These are phyloP conservation scores for Rhinopomastus cyanomelas DNA, from an alignment of 2,113 vertebrate species.

Conservation along the genomic window DNA sequence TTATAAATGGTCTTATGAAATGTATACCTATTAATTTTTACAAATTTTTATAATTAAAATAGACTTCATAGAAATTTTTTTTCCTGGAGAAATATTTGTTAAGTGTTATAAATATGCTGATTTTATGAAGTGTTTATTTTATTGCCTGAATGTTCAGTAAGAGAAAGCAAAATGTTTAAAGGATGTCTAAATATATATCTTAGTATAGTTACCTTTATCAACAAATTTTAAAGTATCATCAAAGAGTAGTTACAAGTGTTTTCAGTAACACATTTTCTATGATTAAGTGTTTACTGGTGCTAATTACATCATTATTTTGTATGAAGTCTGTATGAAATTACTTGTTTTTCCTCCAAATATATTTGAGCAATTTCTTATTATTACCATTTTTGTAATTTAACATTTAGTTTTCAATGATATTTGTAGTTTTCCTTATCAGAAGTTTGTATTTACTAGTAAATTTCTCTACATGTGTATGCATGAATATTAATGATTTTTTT, in stretches of 20 bases:
- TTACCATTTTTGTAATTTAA: neutral
- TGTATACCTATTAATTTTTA: neutral
- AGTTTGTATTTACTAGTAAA: neutral
- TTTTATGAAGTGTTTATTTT: neutral
- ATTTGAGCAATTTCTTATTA: neutral
- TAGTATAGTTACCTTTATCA: neutral
- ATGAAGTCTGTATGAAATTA: neutral
- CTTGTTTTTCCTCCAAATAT: neutral
- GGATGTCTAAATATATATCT: neutral
- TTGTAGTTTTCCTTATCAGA: neutral
- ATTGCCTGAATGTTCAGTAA: neutral
- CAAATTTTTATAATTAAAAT: neutral
- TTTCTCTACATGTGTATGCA: neutral
- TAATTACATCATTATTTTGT: neutral
- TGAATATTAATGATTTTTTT: neutral
- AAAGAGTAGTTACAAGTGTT: neutral
- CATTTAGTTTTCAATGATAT: neutral
- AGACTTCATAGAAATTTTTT: neutral
- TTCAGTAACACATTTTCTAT: neutral
- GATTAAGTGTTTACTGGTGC: neutral
- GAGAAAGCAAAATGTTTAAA: neutral
- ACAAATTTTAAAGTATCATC: neutral
- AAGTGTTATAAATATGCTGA: neutral
- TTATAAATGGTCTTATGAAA: neutral
- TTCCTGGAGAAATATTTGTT: neutral